Base-by-base conservation (phyloP, 1,140 invertebrate genomes). In the Neotoxoptera formosana region DNA sequence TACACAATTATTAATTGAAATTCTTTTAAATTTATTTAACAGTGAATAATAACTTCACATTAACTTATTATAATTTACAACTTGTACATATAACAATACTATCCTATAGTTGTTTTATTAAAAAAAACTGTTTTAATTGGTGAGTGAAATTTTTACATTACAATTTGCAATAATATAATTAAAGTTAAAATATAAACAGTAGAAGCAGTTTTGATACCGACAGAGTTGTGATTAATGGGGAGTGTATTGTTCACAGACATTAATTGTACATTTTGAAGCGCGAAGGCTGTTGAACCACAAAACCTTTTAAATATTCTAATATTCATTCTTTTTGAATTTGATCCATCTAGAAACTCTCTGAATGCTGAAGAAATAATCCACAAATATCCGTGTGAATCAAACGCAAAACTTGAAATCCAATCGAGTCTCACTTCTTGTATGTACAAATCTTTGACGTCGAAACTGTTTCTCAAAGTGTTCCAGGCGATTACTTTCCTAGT, bases 391-490 rank as follows among this genome's bases (percentile, higher is more conserved):
- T 84, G 7, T 25, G 81, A 17, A 34, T 93, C 91, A 36, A 93
- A 93, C 48, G 91, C 91, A 21, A 93, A 84, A 36, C 81, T 53
- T 7, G 91, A 84, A 7, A 93, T 86, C 91, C 91, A 93, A 2
- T 93, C 48, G 8, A 93, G 48, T 23, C 81, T 14, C 11, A 86
- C 48, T 23, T 93, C 91, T 30, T 45, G 91, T 41, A 41, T 41
- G 91, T 93, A 93, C 25, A 93, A 83, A 11, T 84, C 81, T 14
- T 21, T 51, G 48, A 84, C 17, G 47, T 51, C 81, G 36, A 93
- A 93, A 25, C 34, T 23, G 23, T 86, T 30, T 7, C 14, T 36
- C 4, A 83, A 21, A 36, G 91, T 93, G 76, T 93, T 86, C 91
- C 91, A 93, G 7, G 81, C 48, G 11, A 93, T 47, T 25, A 93